phyloP scores from a whole-genome alignment of 2,113 vertebrate genomes.

The Gallinago undulata region DNA sequence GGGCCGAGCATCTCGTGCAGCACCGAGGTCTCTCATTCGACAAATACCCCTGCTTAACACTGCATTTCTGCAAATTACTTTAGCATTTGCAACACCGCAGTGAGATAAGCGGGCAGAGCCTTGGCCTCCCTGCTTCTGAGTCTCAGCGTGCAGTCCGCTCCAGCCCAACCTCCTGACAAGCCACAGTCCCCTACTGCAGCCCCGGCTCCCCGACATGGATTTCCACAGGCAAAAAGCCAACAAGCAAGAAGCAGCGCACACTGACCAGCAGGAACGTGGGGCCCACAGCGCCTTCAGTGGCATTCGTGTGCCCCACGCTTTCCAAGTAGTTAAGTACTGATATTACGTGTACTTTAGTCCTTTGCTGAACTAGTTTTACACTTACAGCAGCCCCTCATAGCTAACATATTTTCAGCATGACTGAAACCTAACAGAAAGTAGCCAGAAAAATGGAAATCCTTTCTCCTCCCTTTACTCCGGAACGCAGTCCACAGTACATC shows the following conservation, averaged over 20 bases:
- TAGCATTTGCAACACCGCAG: not conserved
- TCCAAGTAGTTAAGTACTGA: not conserved
- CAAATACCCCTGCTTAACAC: not conserved
- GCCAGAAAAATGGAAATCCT: not conserved
- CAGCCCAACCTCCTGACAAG: not conserved
- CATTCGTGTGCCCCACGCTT: not conserved
- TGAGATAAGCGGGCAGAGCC: not conserved
- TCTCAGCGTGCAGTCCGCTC: fast-evolving
- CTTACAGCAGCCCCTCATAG: not conserved
- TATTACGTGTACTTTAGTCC: not conserved
- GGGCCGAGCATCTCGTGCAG: not conserved
- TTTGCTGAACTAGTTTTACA: not conserved
- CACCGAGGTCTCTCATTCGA: not conserved
- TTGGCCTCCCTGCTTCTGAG: not conserved
- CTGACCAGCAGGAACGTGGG: not conserved
- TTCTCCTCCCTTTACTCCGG: not conserved
- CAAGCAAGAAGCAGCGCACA: not conserved
- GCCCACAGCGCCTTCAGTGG: not conserved
- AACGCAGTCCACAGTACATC: not conserved
- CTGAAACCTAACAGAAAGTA: not conserved
- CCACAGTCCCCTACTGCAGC: not conserved
- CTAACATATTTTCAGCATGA: not conserved
- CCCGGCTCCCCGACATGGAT: fast-evolving
- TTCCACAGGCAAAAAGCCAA: not conserved
- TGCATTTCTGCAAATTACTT: not conserved